Conservation (phyloP, 2,888 invertebrate genomes). For the Portevinia maculata region DNA sequence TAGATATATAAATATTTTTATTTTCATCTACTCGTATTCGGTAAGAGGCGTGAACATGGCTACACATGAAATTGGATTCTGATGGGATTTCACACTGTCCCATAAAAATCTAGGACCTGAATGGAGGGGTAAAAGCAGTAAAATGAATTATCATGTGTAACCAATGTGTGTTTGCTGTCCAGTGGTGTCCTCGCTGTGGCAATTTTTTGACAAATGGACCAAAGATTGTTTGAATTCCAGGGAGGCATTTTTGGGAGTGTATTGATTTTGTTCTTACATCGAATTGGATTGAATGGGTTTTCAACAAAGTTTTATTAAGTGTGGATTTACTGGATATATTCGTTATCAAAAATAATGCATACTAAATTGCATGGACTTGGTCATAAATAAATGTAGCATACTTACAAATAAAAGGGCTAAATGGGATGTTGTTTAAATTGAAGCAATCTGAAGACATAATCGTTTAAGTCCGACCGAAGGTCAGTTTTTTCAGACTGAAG, state of each 20-base stretch:
- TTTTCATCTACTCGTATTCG: conserved; percentile 6
- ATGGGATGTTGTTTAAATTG: too few relatives aligned
- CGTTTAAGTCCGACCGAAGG: too few relatives aligned
- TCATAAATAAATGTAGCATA: too few relatives aligned
- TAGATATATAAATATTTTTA: background rate
- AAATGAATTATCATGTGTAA: conserved; percentile 31
- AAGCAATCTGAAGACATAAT: too few relatives aligned
- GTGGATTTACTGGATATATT: too few relatives aligned
- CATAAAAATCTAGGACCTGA: background rate
- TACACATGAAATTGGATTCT: conserved; percentile 52
- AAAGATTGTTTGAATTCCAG: conserved; percentile 18
- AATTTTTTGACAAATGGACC: conserved; percentile 31
- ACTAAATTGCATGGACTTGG: too few relatives aligned
- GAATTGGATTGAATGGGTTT: conserved; percentile 1
- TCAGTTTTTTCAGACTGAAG: too few relatives aligned
- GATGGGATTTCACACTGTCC: conserved; percentile 44
- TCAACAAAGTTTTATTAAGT: too few relatives aligned
- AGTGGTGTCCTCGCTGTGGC: conserved; percentile 25
- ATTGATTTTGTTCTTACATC: background rate
- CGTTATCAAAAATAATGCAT: too few relatives aligned
- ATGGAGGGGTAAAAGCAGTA: background rate
- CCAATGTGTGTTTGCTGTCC: conserved; percentile 28
- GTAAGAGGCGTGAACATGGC: conserved; percentile 36
- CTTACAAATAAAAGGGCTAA: too few relatives aligned
- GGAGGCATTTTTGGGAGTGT: background rate